These are phyloP conservation scores for Raja brachyura DNA, from an alignment of 2,113 vertebrate species.

Conservation along the genomic window DNA sequence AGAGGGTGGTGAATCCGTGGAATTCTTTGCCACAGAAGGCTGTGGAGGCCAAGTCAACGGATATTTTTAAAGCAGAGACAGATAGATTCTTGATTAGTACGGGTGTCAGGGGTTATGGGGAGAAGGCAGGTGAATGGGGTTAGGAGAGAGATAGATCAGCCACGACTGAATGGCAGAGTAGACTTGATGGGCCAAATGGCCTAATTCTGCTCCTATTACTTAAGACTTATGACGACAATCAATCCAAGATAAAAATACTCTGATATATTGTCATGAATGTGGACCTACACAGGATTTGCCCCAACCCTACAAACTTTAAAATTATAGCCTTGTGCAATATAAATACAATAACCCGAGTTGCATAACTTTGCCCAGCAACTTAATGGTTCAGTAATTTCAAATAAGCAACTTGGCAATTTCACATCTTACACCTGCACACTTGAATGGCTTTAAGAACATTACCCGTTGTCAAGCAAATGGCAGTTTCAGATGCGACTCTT, in stretches of 20 bases:
- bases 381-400: constrained; percentile 14
- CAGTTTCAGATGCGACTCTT: background rate
- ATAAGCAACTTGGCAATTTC: background rate
- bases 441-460: background rate
- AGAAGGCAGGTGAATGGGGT: no score
- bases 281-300: background rate
- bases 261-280: background rate
- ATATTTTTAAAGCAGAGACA: no score
- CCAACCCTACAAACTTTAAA: background rate
- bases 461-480: constrained; percentile 8
- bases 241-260: background rate
- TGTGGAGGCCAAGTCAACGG: no score
- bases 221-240: background rate
- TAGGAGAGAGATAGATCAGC: no score
- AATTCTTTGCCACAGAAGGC: no score
- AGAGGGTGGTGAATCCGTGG: no score
- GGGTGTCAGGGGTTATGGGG: no score
- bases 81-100: no score
- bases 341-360: background rate
- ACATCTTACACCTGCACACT: constrained; percentile 17
- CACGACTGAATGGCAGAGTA: no score
- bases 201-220: no score
- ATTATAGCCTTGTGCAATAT: background rate
- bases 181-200: no score
- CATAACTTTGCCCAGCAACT: background rate